These are phyloP conservation scores for Orestias chungarensis DNA, from an alignment of 2,797 vertebrate genomes.

Conservation along the genomic window DNA sequence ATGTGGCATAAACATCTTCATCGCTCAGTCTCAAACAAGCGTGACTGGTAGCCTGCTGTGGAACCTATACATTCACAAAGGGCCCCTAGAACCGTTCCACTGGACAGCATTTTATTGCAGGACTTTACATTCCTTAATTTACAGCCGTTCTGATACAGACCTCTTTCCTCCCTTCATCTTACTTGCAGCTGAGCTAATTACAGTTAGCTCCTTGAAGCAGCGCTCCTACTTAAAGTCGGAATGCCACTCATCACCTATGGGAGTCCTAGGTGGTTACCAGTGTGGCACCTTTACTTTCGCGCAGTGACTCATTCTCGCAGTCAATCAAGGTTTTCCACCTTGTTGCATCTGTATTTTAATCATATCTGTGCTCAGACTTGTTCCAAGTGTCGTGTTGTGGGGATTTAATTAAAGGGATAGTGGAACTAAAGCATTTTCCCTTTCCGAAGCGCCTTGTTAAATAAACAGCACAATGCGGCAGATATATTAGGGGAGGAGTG, in stretches of 20 bases:
- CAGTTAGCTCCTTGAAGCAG: constrained; percentile 62
- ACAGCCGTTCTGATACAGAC: constrained; percentile 42
- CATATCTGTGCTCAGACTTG: not conserved
- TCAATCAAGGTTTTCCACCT: constrained; percentile 15
- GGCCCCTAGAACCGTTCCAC: constrained; percentile 39
- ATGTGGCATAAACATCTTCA: constrained; percentile 36
- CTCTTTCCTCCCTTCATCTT: constrained; percentile 68
- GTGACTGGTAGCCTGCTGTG: constrained; percentile 39
- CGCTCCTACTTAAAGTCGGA: constrained; percentile 63
- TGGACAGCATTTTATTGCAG: constrained; percentile 29
- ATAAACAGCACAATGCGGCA: constrained; percentile 30
- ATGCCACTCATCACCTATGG: constrained; percentile 12
- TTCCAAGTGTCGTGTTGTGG: constrained; percentile 5
- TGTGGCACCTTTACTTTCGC: constrained; percentile 9
- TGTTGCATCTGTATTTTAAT: constrained; percentile 24
- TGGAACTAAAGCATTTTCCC: constrained; percentile 28
- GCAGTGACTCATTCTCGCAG: constrained; percentile 12
- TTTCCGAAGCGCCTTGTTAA: constrained; percentile 22
- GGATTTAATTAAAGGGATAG: constrained; percentile 31
- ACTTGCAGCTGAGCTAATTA: constrained; percentile 74
- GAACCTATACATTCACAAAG: constrained; percentile 47
- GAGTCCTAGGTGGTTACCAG: constrained; percentile 30
- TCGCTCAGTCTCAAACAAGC: constrained; percentile 34
- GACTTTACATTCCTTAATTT: constrained; percentile 54
- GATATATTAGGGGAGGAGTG: constrained; percentile 16